Conservation (phyloP, 2,888 invertebrate genomes). For the Scaptomyza reducta region DNA sequence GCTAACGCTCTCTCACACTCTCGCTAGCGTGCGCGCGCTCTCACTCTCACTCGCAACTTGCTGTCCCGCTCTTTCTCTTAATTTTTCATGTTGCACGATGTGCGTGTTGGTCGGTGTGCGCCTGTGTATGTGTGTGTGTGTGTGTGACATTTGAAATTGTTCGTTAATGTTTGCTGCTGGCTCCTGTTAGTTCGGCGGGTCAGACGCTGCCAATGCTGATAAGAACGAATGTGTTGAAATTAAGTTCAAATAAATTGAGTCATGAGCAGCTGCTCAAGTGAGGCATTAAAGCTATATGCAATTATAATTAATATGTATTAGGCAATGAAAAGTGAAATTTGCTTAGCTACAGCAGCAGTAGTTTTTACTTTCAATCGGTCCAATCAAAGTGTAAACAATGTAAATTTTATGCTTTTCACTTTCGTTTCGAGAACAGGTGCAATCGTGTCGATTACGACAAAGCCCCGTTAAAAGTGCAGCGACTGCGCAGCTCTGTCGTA, state of each 20-base stretch:
- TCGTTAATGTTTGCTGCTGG: slow-evolving; percentile 28
- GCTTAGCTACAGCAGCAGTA: slow-evolving; percentile 14
- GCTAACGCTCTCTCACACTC: slow-evolving; percentile 8
- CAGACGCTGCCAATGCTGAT: slow-evolving; percentile 40
- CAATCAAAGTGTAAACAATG: slow-evolving; percentile 54
- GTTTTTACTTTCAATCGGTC: slow-evolving; percentile 66
- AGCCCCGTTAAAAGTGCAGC: slow-evolving; percentile 64
- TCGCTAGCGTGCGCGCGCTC: background rate
- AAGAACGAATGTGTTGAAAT: slow-evolving; percentile 39
- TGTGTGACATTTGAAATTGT: slow-evolving; percentile 39
- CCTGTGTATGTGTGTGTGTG: slow-evolving; percentile 1
- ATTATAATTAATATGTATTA: slow-evolving; percentile 67
- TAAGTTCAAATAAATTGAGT: slow-evolving; percentile 28
- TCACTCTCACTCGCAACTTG: slow-evolving; percentile 6
- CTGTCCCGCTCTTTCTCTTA: slow-evolving; percentile 15
- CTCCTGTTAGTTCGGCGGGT: slow-evolving; percentile 31
- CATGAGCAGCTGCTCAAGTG: slow-evolving; percentile 1
- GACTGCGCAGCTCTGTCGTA: slow-evolving; percentile 1
- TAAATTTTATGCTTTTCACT: slow-evolving; percentile 72
- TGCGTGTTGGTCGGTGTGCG: slow-evolving; percentile 19
- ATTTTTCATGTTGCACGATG: slow-evolving; percentile 28
- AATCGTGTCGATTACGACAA: slow-evolving; percentile 53
- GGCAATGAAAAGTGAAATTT: slow-evolving; percentile 64
- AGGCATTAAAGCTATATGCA: slow-evolving; percentile 18
- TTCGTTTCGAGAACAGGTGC: slow-evolving; percentile 73